phyloP scores from a whole-genome alignment of 1,140 invertebrate species.

The Helicoverpa zea region DNA sequence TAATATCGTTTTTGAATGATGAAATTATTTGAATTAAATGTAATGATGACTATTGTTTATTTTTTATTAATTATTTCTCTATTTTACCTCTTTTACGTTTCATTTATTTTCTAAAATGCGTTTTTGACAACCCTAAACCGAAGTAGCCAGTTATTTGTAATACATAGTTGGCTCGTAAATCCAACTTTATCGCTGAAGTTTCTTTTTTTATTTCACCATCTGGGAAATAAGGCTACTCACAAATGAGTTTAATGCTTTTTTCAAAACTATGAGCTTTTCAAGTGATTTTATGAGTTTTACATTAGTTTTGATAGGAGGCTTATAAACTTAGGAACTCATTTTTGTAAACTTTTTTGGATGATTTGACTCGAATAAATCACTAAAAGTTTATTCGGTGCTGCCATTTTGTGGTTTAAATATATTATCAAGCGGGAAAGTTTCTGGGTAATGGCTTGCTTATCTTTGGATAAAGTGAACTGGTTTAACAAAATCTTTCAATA shows the following conservation, averaged over 20 bases:
- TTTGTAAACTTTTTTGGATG: no score
- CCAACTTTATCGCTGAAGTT: slow-evolving; percentile 34
- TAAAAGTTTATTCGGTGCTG: no score
- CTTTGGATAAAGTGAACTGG: no score
- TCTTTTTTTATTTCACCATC: slow-evolving; percentile 35
- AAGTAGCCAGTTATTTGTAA: slow-evolving; percentile 30
- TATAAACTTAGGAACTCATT: not conserved
- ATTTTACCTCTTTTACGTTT: not conserved
- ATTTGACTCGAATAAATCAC: no score
- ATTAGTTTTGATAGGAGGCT: slow-evolving; percentile 27
- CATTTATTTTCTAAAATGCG: not conserved
- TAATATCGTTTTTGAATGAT: no score
- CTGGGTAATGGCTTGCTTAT: no score
- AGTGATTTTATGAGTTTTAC: slow-evolving; percentile 10
- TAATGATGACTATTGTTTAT: no score
- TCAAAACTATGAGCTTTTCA: slow-evolving; percentile 29
- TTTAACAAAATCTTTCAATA: no score
- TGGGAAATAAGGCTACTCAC: slow-evolving; percentile 21
- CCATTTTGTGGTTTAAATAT: no score
- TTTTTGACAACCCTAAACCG: slow-evolving; percentile 11
- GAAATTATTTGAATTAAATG: no score
- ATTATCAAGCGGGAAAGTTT: no score
- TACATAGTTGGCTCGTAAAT: slow-evolving; percentile 40
- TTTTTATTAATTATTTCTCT: no score
- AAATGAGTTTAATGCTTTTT: slow-evolving; percentile 37